Percentiles rank a stretch among this genome's conserved stretches.
Conservation (phyloP, 2,113 vertebrate species). For the Tragelaphus buxtoni region DNA sequence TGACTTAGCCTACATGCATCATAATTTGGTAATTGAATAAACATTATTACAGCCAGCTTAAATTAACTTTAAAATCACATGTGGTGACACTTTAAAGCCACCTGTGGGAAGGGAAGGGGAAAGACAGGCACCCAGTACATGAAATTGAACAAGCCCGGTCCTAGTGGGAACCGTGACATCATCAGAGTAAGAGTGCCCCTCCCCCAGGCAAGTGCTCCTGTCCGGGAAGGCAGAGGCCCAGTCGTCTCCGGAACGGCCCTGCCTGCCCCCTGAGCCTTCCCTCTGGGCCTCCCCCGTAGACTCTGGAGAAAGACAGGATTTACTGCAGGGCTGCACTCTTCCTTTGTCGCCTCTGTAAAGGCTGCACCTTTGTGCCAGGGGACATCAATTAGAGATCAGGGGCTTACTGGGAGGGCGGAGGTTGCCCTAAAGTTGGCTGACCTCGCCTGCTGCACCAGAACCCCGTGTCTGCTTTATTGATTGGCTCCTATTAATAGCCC, state of each 20-base stretch:
- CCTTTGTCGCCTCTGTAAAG: neutral
- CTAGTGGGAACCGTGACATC: accelerated
- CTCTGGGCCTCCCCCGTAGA: accelerated
- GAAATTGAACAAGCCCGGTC: accelerated
- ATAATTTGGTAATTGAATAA: neutral
- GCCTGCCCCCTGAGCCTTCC: neutral
- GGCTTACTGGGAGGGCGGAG: neutral
- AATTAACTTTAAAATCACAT: neutral
- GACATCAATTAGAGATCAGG: neutral
- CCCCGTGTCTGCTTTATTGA: neutral
- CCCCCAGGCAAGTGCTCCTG: neutral
- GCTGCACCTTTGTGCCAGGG: neutral
- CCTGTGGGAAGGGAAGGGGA: neutral
- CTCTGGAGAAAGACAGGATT: neutral
- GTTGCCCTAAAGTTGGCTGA: neutral
- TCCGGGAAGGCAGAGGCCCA: too few relatives aligned
- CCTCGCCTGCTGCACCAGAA: neutral
- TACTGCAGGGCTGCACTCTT: neutral
- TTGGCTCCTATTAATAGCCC: neutral
- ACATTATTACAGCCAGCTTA: neutral
- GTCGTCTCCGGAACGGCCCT: accelerated
- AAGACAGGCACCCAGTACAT: accelerated
- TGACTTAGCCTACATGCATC: neutral
- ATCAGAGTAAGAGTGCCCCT: accelerated
- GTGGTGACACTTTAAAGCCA: neutral